These are phyloP conservation scores for Ceramica pisi DNA, from an alignment of 2,888 invertebrate genomes.

Conservation along the genomic window DNA sequence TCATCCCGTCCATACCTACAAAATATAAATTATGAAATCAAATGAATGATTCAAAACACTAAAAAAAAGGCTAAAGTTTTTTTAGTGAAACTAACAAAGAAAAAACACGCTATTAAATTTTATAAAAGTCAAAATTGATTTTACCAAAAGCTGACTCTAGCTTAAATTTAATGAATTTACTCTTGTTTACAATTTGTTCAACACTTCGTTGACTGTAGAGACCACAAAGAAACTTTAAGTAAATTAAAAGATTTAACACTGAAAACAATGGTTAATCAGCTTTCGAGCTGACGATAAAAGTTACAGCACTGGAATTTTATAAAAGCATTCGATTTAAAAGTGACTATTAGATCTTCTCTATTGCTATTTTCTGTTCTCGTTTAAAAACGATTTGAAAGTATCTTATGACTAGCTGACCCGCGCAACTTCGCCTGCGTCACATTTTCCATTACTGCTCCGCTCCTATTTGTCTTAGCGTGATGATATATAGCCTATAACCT, in stretches of 20 bases:
- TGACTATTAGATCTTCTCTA: background rate
- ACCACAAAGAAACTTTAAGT: background rate
- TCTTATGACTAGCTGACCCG: too few relatives aligned
- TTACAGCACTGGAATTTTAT: background rate
- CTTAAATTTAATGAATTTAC: background rate
- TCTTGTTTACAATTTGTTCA: background rate
- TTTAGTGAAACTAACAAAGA: too few relatives aligned
- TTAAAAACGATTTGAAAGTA: background rate
- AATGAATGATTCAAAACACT: too few relatives aligned
- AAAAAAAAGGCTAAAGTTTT: too few relatives aligned
- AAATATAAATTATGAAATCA: too few relatives aligned
- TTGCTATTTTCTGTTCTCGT: background rate
- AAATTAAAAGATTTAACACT: background rate
- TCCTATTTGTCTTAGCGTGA: too few relatives aligned
- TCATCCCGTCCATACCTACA: too few relatives aligned
- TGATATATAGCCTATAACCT: too few relatives aligned
- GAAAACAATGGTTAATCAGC: background rate
- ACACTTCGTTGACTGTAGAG: background rate
- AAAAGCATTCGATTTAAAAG: background rate
- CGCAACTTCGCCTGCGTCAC: too few relatives aligned
- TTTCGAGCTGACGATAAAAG: background rate
- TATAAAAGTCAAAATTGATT: background rate
- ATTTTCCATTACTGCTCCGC: too few relatives aligned
- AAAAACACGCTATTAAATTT: too few relatives aligned
- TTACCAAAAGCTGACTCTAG: background rate